Conservation (phyloP, 2,888 invertebrate genomes). For the Volucella inanis region DNA sequence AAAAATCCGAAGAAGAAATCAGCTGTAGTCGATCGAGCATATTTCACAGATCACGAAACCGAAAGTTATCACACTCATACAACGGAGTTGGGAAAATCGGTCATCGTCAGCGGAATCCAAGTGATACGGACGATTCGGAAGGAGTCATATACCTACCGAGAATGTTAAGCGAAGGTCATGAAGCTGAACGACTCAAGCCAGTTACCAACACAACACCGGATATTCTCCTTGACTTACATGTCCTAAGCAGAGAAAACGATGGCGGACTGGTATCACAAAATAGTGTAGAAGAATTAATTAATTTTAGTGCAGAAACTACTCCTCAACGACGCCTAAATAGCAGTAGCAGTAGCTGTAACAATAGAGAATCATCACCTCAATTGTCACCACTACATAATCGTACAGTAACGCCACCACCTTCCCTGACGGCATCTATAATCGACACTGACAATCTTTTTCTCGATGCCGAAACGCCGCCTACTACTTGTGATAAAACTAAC, state of each 20-base stretch:
- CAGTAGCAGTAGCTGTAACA: conserved; percentile 59
- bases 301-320: conserved; percentile 67
- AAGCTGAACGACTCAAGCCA: conserved; percentile 73
- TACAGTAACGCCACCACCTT: conserved; percentile 81
- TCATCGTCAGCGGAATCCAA: conserved; percentile 79
- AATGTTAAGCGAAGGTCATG: conserved; percentile 76
- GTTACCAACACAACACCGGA: conserved; percentile 80
- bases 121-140: conserved; percentile 80
- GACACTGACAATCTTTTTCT: conserved; percentile 74
- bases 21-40: conserved; percentile 76
- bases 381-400: conserved; percentile 78
- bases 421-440: conserved; percentile 79
- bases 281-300: conserved; percentile 70
- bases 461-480: conserved; percentile 61
- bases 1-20: conserved; percentile 80
- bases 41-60: conserved; percentile 81
- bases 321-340: conserved; percentile 61
- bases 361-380: conserved; percentile 69
- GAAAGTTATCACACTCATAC: conserved; percentile 82
- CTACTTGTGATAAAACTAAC: conserved; percentile 79
- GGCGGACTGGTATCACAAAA: conserved; percentile 51
- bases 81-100: conserved; percentile 78
- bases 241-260: conserved; percentile 77
- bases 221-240: conserved; percentile 82
- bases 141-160: conserved; percentile 77